phyloP scores from a whole-genome alignment of 2,113 vertebrate genomes.

The Arvicanthis niloticus region DNA sequence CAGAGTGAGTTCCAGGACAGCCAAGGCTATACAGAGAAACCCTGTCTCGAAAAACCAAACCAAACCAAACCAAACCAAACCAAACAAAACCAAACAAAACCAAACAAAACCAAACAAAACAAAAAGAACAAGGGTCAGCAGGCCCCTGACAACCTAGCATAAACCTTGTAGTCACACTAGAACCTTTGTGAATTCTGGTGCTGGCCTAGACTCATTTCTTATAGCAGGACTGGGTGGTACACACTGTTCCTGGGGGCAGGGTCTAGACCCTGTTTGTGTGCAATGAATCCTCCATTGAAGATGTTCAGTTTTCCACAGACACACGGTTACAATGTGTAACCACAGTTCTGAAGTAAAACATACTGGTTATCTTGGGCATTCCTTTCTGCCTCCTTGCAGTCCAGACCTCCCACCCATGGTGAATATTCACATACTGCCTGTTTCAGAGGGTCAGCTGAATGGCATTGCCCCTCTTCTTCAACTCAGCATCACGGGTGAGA shows the following conservation, averaged over 20 bases:
- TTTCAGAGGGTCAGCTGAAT: neutral
- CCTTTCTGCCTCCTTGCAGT: rapidly evolving
- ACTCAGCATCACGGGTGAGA: rapidly evolving
- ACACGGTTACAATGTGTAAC: too few relatives aligned
- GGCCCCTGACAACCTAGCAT: neutral
- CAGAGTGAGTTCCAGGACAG: too few relatives aligned
- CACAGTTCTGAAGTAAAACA: rapidly evolving
- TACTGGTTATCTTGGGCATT: rapidly evolving
- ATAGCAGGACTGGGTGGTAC: too few relatives aligned
- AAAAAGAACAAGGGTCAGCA: too few relatives aligned
- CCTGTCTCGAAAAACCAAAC: too few relatives aligned
- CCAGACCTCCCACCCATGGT: too few relatives aligned
- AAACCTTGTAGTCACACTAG: neutral
- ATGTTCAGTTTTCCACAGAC: neutral
- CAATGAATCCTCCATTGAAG: neutral
- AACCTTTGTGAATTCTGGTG: too few relatives aligned
- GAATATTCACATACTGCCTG: neutral
- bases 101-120: too few relatives aligned
- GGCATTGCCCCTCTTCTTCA: neutral
- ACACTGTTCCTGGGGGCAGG: too few relatives aligned
- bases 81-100: too few relatives aligned
- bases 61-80: too few relatives aligned
- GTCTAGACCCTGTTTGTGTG: rapidly evolving
- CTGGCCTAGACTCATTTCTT: rapidly evolving
- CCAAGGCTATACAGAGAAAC: too few relatives aligned